Evolutionary conservation across 2,888 invertebrate species (phyloP).

Genomic region (Ariolimax columbianus): DNA sequence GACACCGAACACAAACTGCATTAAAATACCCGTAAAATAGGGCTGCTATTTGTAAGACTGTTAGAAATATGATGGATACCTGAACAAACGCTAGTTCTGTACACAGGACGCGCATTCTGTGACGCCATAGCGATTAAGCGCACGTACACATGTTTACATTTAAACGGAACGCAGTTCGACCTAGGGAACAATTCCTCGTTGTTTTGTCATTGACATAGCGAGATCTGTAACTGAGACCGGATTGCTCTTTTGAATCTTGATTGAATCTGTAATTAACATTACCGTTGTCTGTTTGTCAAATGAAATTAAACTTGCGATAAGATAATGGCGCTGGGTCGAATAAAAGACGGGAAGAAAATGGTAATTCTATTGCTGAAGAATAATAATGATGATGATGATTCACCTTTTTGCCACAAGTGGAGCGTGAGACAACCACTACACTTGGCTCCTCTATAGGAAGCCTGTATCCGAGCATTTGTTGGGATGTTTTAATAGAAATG

Average conservation of each 20-base stretch:
- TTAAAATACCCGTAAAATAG: background rate
- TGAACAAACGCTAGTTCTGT: conserved; percentile 31
- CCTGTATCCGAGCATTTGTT: too few species aligned
- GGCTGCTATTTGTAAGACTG: background rate
- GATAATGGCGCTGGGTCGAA: background rate
- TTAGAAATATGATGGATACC: conserved; percentile 22
- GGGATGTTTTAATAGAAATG: too few species aligned
- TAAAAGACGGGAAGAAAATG: background rate
- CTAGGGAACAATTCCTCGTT: conserved; percentile 17
- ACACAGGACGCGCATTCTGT: background rate
- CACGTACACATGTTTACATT: conserved; percentile 16
- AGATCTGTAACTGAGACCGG: conserved; percentile 21
- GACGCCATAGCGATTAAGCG: conserved; percentile 30
- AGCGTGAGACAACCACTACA: too few species aligned
- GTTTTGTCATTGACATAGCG: conserved; percentile 35
- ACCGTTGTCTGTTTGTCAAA: conserved; percentile 17
- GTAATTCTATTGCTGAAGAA: background rate
- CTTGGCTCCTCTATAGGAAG: too few species aligned
- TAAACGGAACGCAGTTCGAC: background rate
- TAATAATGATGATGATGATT: too few species aligned
- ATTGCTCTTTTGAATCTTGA: conserved; percentile 40
- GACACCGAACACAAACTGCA: background rate
- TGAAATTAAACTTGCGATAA: conserved; percentile 23
- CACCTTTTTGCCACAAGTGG: too few species aligned
- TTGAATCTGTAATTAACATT: conserved; percentile 35